Base-by-base conservation (phyloP, 2,113 vertebrate genomes). In the Tonatia bakeri region DNA sequence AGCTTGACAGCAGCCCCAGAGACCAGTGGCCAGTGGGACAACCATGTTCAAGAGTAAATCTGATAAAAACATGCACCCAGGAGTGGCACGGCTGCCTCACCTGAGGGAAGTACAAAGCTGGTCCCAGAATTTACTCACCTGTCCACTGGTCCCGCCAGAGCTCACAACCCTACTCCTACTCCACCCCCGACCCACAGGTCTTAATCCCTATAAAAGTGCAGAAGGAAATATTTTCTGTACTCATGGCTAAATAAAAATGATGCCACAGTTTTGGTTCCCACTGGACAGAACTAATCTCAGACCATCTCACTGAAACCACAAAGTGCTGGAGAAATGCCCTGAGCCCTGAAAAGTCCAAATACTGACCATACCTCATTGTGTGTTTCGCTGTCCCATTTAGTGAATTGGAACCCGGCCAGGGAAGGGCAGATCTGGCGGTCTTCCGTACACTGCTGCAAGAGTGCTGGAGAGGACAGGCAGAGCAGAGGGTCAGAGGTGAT, bases 321-420 rank as follows among this genome's bases (percentile, higher is more conserved):
- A 38, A 33, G 38, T 16, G 7, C 0, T 67, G 90, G 76, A 93
- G 79, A 89, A 45, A 65, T 31, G 75, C 81, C 36, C 43, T 33
- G 47, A 83, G 88, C 79, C 31, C 82, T 85, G 15, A n/a, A 1
- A 81, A 86, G 67, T 28, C 87, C 81, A 85, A 40, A 64, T 28
- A 43, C 11, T 10, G 28, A 93, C 90, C 76, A 0, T 91, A 99
- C 99, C 99, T 99, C 99, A 1, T 99, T 96, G 0, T 99, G 99
- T 52, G 97, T 90, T 14, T 98, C 98, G 6, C 97, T 97, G 81
- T 98, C 99, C 99, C 99, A 99, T 45, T 98, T 97, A 2, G 98
- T 99, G 88, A 99, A 99, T 94, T 98, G 99, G 98, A 99, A 99
- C 52, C 99, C 99, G 8, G 99, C 98, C 97, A 99, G 98, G 0